Percentiles rank a stretch among this genome's conserved stretches.
Conservation (phyloP, 2,113 vertebrate genomes). For the Cebidichthys violaceus region DNA sequence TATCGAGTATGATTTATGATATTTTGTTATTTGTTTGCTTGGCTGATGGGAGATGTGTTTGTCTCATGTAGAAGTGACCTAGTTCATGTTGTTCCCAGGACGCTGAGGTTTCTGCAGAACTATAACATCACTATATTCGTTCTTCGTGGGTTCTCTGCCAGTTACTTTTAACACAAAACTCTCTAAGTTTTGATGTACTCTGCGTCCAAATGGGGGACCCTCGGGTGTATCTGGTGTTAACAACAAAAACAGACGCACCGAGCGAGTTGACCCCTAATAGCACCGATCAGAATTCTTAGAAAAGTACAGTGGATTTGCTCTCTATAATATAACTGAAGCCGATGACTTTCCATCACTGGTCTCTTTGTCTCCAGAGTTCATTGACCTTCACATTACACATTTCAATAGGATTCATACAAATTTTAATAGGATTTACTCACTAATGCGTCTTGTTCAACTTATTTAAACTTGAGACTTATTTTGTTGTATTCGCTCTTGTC, state of each 20-base stretch:
- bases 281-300: slow-evolving; percentile 20
- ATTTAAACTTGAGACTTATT: not conserved
- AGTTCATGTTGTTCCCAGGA: too few species aligned
- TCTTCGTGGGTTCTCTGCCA: too few species aligned
- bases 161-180: too few species aligned
- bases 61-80: too few species aligned
- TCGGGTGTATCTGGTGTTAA: too few species aligned
- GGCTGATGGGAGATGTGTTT: too few species aligned
- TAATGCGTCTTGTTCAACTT: slow-evolving; percentile 23
- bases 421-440: slow-evolving; percentile 22
- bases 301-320: not conserved
- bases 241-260: slow-evolving; percentile 47
- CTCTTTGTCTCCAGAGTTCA: slow-evolving; percentile 52
- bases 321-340: slow-evolving; percentile 16
- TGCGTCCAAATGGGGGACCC: too few species aligned
- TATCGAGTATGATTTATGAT: too few species aligned
- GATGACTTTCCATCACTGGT: slow-evolving; percentile 11
- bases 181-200: too few species aligned
- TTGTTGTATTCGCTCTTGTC: not conserved
- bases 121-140: too few species aligned
- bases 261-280: not conserved
- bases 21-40: too few species aligned
- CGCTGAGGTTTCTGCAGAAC: too few species aligned
- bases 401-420: slow-evolving; percentile 6
- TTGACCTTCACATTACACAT: slow-evolving; percentile 14